Percentiles rank a stretch among this genome's conserved stretches.
These are phyloP conservation scores for Cinclus cinclus DNA, from an alignment of 2,113 vertebrate species.

Conservation along the genomic window DNA sequence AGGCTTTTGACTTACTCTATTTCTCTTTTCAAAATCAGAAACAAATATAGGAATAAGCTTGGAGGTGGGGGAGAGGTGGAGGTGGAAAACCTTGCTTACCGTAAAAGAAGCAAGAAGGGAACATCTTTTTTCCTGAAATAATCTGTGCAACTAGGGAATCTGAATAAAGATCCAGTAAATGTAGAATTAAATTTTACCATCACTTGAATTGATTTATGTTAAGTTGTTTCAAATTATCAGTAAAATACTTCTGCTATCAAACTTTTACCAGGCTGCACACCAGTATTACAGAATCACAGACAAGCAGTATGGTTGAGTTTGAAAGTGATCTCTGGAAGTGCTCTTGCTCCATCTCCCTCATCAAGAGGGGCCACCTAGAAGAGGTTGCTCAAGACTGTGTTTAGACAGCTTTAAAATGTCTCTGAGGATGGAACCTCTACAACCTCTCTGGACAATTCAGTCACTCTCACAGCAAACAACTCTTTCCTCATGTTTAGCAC, in stretches of 20 bases:
- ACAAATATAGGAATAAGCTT: background rate
- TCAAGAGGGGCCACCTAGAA: background rate
- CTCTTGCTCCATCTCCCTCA: background rate
- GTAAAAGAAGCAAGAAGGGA: background rate
- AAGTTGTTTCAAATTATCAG: background rate
- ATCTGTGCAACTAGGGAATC: background rate
- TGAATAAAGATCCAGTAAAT: background rate
- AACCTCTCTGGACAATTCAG: background rate
- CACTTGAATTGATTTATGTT: background rate
- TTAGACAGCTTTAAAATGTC: background rate
- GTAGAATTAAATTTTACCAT: background rate
- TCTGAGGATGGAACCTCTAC: background rate
- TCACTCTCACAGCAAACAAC: background rate
- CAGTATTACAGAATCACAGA: background rate
- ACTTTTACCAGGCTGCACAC: background rate
- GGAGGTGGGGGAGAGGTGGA: fast-evolving
- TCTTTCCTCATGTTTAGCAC: background rate
- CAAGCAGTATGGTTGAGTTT: background rate
- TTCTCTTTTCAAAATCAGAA: background rate
- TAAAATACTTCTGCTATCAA: background rate
- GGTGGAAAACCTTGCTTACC: background rate
- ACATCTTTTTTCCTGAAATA: background rate
- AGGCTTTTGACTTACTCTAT: background rate
- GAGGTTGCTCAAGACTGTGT: background rate
- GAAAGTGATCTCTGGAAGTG: background rate